These are phyloP conservation scores for Leuciscus waleckii DNA, from an alignment of 2,797 vertebrate species.

Conservation along the genomic window DNA sequence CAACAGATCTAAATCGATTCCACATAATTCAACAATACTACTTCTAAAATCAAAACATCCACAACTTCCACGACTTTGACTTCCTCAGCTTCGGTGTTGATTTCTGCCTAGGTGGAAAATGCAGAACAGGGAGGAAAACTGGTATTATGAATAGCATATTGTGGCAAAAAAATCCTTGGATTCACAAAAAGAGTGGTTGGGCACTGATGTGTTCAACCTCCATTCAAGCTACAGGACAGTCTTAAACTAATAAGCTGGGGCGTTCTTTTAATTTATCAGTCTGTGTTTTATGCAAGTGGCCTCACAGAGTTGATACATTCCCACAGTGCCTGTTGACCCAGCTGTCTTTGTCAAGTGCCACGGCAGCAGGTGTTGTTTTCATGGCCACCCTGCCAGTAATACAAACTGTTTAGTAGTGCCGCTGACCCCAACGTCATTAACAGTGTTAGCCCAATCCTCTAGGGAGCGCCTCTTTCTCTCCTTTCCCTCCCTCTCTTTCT, in stretches of 20 bases:
- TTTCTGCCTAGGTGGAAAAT: constrained; percentile 9
- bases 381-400: constrained; percentile 98
- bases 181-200: constrained; percentile 24
- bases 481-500: constrained; percentile 67
- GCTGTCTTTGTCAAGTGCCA: constrained; percentile 95
- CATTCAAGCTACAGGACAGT: constrained; percentile 72
- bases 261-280: constrained; percentile 79
- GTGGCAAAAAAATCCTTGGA: neutral
- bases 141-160: neutral
- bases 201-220: constrained; percentile 40
- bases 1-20: neutral
- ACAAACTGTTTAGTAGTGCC: constrained; percentile 98
- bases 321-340: constrained; percentile 99
- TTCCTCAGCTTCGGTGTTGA: neutral
- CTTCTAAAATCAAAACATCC: neutral
- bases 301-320: constrained; percentile 97
- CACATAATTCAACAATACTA: neutral
- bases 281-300: constrained; percentile 83
- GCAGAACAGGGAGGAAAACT: neutral
- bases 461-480: constrained; percentile 80
- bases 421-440: constrained; percentile 97
- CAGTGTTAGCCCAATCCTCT: constrained; percentile 88
- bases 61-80: neutral
- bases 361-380: constrained; percentile 98
- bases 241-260: constrained; percentile 80